phyloP scores from a whole-genome alignment of 2,113 vertebrate genomes.

The Entomyzon cyanotis region DNA sequence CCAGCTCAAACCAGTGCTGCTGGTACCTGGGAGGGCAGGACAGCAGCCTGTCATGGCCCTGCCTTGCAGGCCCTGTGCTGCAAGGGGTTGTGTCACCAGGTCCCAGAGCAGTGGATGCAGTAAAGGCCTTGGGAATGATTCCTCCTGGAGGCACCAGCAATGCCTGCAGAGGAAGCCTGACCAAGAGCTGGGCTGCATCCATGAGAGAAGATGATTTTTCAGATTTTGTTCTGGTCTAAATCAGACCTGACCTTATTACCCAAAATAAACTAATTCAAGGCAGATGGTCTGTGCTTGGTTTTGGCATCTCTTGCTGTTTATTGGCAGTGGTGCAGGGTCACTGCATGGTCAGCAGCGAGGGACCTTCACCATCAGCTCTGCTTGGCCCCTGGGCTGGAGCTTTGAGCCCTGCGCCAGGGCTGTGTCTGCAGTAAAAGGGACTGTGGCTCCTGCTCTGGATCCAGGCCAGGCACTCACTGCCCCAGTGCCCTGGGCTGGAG shows the following conservation, averaged over 20 bases:
- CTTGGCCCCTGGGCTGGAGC: background rate
- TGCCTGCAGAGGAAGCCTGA: background rate
- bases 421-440: background rate
- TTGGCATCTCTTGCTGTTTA: background rate
- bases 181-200: background rate
- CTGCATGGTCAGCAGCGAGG: accelerated
- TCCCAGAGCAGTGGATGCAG: background rate
- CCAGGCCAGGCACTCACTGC: background rate
- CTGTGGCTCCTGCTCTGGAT: background rate
- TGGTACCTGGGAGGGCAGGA: background rate
- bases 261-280: conserved; percentile 2
- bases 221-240: background rate
- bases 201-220: background rate
- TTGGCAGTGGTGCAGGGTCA: background rate
- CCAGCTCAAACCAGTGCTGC: background rate
- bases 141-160: background rate
- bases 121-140: background rate
- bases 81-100: background rate
- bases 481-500: accelerated
- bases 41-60: background rate
- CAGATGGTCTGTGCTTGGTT: background rate
- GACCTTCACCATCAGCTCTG: background rate
- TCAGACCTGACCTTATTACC: background rate
- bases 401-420: background rate
- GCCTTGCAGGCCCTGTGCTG: background rate